Conservation (phyloP, 2,113 vertebrate genomes). For the Myocastor coypus region DNA sequence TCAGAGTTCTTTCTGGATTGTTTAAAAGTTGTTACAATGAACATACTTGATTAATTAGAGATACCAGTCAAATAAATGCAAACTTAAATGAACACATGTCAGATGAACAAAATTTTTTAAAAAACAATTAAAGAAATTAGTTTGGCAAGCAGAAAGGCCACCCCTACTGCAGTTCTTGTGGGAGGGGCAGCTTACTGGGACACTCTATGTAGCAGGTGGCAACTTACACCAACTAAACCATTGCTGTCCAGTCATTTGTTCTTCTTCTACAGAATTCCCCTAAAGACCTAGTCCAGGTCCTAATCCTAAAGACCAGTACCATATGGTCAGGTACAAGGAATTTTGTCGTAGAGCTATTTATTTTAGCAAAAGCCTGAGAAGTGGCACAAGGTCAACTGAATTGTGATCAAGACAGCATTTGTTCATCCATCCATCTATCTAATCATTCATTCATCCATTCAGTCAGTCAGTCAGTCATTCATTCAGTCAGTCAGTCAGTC, state of each 20-base stretch:
- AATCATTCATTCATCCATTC: neutral
- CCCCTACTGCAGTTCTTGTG: neutral
- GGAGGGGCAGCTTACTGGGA: neutral
- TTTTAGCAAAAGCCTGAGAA: neutral
- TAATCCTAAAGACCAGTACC: neutral
- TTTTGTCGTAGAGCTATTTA: neutral
- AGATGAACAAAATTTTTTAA: neutral
- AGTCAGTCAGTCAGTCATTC: neutral
- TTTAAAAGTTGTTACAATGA: slow-evolving; percentile 7
- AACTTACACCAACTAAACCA: neutral
- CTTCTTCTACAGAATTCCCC: neutral
- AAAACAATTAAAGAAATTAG: neutral
- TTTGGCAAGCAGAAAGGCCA: neutral
- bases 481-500: neutral
- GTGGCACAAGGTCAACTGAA: neutral
- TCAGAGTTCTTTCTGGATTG: neutral
- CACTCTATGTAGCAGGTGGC: neutral
- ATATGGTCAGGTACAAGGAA: neutral
- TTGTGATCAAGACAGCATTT: neutral
- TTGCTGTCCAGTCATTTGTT: neutral
- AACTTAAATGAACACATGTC: neutral
- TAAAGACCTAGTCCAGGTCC: neutral
- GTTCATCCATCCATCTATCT: neutral
- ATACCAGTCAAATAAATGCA: neutral
- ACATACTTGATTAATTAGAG: neutral